Base-by-base conservation (phyloP, 2,888 invertebrate species). In the Eilema sororculum region DNA sequence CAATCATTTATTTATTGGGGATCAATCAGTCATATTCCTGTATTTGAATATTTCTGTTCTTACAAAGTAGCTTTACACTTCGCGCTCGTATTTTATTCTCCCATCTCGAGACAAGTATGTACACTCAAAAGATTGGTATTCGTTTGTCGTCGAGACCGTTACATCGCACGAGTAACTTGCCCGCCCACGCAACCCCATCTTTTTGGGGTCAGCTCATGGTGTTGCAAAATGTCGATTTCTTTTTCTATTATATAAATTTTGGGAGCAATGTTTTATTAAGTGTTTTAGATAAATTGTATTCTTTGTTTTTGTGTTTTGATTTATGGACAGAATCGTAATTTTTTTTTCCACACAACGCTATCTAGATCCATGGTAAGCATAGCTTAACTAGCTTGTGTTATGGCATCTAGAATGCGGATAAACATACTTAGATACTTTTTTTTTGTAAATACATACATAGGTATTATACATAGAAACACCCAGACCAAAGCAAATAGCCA, bases 131-230 rank as follows among this genome's bases (percentile, higher is more conserved):
- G 62, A 72, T 75, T 60, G 73, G 78, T 76, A 82, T 82, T 77
- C 69, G 64, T 74, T 57, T 71, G 69, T 79, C 69, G 80, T 75
- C 68, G 72, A 69, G 77, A 78, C 80, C 84, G 85, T 84, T 82
- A 82, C 72, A 77, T 74, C 79, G 79, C 68, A 68, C 77, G 79
- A 81, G 73, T 73, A 76, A 81, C 87, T 84, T 74, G 83, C 84
- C 79, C 85, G 85, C 87, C 87, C 85, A 87, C 85, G 74, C 76
- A 37, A 72, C 76, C 78, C 75, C 75, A 78, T 79, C 58, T 67
- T 66, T 77, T 77, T 69, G 60, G 74, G 78, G 78, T 76, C 82
- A 74, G 69, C 64, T 33, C 28, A 71, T 73, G 58, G 57, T 78
- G 41, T 81, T 79, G 81, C 81, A 71, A 83, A 81, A 83, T 69